A percentile compares a stretch with the other conserved stretches of the same genome.
Conservation (phyloP, 2,113 vertebrate species). For the Haemorhous mexicanus region DNA sequence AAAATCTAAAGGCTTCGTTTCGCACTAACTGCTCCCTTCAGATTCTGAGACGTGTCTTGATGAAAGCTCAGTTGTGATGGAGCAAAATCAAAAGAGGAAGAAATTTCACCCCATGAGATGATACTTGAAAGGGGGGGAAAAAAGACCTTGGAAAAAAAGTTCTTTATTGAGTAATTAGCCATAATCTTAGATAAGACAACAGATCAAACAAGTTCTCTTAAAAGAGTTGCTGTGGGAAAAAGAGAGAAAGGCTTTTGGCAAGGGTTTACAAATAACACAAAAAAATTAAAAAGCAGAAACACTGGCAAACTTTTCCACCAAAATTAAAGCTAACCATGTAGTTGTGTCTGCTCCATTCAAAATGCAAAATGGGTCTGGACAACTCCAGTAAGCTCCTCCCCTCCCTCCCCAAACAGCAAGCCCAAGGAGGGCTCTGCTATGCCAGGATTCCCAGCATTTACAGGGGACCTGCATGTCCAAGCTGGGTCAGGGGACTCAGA, state of each 20-base stretch:
- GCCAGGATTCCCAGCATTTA: neutral
- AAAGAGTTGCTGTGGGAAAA: conserved; percentile 22
- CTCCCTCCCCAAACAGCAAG: too few species aligned
- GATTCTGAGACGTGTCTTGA: neutral
- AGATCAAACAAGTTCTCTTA: conserved; percentile 54
- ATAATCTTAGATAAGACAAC: conserved; percentile 56
- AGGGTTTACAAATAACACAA: neutral
- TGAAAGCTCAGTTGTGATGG: conserved; percentile 15
- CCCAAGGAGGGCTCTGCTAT: neutral
- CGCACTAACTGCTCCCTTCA: conserved; percentile 6
- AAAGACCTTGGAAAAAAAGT: neutral
- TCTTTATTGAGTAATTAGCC: conserved; percentile 64
- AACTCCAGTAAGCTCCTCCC: neutral
- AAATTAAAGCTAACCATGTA: neutral
- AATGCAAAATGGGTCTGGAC: neutral
- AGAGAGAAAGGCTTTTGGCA: neutral
- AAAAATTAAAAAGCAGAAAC: conserved; percentile 5
- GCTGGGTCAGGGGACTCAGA: accelerated
- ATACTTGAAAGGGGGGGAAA: neutral
- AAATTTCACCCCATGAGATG: neutral
- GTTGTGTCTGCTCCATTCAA: neutral
- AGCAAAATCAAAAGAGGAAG: conserved; percentile 33
- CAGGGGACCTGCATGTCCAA: accelerated
- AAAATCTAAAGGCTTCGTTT: neutral
- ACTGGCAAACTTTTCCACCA: neutral